Evolutionary conservation across 2,113 vertebrate genomes (phyloP).

Genomic region (Pituophis catenifer): DNA sequence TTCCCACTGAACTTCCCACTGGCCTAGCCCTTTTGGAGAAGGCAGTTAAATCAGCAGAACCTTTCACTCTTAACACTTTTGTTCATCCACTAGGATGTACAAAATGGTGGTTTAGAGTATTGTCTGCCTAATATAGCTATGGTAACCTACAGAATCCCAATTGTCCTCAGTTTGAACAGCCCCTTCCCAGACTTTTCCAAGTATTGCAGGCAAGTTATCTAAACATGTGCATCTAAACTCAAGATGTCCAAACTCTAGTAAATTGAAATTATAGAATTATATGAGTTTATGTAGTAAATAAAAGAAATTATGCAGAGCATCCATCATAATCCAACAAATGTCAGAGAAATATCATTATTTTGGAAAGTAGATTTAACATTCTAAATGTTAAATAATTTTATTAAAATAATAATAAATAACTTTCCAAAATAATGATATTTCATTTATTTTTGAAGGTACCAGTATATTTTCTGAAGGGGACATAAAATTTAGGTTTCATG

Average conservation of each 20-base stretch:
- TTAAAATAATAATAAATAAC: no score
- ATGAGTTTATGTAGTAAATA: neutral
- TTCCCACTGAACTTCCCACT: neutral
- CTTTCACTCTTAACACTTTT: neutral
- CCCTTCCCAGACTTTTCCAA: neutral
- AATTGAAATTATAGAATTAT: neutral
- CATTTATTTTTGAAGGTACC: neutral
- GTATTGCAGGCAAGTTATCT: neutral
- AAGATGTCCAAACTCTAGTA: neutral
- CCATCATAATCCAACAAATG: neutral
- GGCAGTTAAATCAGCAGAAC: neutral
- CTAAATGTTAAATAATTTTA: no score
- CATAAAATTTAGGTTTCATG: neutral
- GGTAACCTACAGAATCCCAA: neutral
- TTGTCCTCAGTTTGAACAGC: neutral
- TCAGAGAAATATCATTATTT: neutral
- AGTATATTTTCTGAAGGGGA: neutral
- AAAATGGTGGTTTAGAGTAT: neutral
- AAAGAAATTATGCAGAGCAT: neutral
- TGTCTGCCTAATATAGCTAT: neutral
- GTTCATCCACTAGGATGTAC: neutral
- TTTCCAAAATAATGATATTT: no score
- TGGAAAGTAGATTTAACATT: neutral
- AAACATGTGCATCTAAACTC: neutral
- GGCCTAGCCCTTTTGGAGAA: no score